These are phyloP conservation scores for Hydropotes inermis DNA, from an alignment of 2,113 vertebrate genomes.

Conservation along the genomic window DNA sequence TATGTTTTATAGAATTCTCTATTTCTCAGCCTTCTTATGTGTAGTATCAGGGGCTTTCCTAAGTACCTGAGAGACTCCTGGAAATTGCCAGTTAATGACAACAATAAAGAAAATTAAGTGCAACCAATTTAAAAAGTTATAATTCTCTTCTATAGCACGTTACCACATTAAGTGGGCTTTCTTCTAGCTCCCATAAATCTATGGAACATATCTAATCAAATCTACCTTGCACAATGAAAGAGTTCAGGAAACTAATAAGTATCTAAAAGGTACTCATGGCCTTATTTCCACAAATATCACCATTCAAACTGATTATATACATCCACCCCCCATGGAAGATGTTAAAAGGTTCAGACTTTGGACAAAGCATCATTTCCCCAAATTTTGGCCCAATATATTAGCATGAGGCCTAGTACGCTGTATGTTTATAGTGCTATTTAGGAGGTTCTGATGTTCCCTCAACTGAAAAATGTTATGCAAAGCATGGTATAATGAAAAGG, in stretches of 20 bases:
- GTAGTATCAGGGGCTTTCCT: not conserved
- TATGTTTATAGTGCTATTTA: not conserved
- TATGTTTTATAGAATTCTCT: not conserved
- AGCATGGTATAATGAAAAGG: not conserved
- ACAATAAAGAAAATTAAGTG: constrained; percentile 47
- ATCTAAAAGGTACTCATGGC: not conserved
- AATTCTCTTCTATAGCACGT: constrained; percentile 5
- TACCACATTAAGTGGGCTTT: not conserved
- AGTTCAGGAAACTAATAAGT: not conserved
- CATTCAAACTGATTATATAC: not conserved
- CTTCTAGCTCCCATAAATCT: constrained; percentile 1
- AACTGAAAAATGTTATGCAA: not conserved
- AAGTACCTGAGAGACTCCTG: not conserved
- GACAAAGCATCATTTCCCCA: not conserved
- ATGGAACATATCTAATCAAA: constrained; percentile 12
- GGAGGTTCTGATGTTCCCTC: not conserved
- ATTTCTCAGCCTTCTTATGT: not conserved
- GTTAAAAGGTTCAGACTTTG: not conserved
- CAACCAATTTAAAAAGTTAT: constrained; percentile 24
- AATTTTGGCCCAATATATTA: not conserved
- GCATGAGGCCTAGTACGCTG: not conserved
- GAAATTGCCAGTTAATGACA: constrained; percentile 41
- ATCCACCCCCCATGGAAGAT: not conserved
- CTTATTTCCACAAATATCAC: not conserved
- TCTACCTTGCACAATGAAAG: not conserved